Percentiles rank a stretch among this genome's conserved stretches.
Conservation (phyloP, 2,888 invertebrate species). For the Busseola fusca region DNA sequence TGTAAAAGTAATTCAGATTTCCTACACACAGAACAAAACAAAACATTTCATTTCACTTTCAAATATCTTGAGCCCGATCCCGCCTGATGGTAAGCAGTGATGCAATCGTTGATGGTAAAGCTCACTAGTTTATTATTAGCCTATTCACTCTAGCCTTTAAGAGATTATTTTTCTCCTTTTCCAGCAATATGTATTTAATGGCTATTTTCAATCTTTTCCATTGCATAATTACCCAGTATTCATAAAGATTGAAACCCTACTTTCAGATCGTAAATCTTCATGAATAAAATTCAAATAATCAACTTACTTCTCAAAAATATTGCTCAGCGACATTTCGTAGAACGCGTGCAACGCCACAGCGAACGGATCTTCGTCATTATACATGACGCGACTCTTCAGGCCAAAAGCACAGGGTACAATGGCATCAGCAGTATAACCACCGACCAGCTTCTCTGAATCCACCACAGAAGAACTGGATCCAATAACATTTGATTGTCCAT, state of each 20-base stretch:
- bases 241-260: background rate
- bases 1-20: too few relatives aligned
- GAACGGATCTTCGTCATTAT: conserved; percentile 81
- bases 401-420: conserved; percentile 87
- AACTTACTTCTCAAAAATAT: conserved; percentile 85
- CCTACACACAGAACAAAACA: too few relatives aligned
- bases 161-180: background rate
- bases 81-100: too few relatives aligned
- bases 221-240: background rate
- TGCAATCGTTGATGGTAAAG: too few relatives aligned
- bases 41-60: too few relatives aligned
- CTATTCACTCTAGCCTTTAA: too few relatives aligned
- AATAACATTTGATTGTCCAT: conserved; percentile 25
- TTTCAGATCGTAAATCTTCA: background rate
- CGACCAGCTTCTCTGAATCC: conserved; percentile 80
- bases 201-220: background rate
- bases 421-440: conserved; percentile 85
- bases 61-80: too few relatives aligned
- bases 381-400: conserved; percentile 83
- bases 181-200: background rate
- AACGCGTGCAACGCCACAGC: conserved; percentile 85
- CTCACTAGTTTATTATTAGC: too few relatives aligned
- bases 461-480: conserved; percentile 65
- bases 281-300: background rate
- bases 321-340: conserved; percentile 81